Percentiles rank a stretch among this genome's conserved stretches.
phyloP scores from a whole-genome alignment of 2,888 invertebrate species.

The Synergus gifuensis region DNA sequence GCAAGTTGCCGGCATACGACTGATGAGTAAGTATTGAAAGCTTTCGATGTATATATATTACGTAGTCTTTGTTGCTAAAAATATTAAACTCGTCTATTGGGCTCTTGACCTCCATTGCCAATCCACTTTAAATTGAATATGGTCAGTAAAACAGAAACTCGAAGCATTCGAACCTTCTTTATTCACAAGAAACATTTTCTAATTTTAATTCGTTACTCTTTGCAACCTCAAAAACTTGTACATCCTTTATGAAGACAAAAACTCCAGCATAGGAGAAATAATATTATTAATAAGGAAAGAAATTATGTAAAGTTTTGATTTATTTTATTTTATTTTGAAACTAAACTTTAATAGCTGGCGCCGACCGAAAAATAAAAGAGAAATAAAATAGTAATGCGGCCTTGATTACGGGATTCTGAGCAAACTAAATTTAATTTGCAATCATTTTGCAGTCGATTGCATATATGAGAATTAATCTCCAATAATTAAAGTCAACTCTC shows the following conservation, averaged over 20 bases:
- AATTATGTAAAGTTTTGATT: neutral
- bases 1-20: neutral
- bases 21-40: conserved; percentile 15
- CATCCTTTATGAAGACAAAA: no score
- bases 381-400: neutral
- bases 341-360: conserved; percentile 5
- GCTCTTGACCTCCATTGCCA: conserved; percentile 20
- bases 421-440: conserved; percentile 33
- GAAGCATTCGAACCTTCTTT: neutral
- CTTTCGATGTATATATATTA: conserved; percentile 6
- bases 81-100: conserved; percentile 12
- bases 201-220: neutral
- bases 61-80: conserved; percentile 12
- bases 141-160: neutral
- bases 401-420: conserved; percentile 18
- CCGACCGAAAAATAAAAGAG: conserved; percentile 1
- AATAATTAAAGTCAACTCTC: conserved; percentile 35
- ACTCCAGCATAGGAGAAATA: neutral
- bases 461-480: conserved; percentile 35
- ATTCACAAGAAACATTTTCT: neutral
- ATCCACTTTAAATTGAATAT: conserved; percentile 14
- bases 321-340: neutral
- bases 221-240: neutral
- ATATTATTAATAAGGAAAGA: neutral
- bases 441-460: conserved; percentile 28